Base-by-base conservation (phyloP, 2,888 invertebrate genomes). In the Rosalia funebris region DNA sequence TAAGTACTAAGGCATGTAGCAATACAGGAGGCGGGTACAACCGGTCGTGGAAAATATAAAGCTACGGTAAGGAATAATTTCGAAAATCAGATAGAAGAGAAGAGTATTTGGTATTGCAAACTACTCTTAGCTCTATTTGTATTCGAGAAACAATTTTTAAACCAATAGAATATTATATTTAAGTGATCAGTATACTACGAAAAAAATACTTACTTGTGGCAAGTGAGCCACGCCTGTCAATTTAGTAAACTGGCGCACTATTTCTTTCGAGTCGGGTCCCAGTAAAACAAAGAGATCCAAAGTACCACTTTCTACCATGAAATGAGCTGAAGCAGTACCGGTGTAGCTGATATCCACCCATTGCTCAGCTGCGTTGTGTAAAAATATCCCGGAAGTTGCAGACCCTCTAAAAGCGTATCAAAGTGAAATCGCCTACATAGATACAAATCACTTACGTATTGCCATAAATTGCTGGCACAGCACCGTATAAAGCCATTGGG, bases 281-380 rank as follows among this genome's bases (percentile, higher is more conserved):
- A 96, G 79, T 77, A 98, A 83, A 65, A 98, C 87, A 79, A 96
- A 98, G 1, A 91, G 84, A 79, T 99, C 98, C 47, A 98, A 87
- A n/a, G 96, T 86, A 16, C 97, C 98, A 54, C 92, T 90, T 81
- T 98, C 98, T 2, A 95, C 95, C 85, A 98, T 95, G 82, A 97
- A 98, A 76, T 94, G 91, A 0, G 91, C 90, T 56, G 85, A 83
- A 1, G 85, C 81, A n/a, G 9, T n/a, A 1, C 10, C 14, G 5
- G 3, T 36, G 36, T 50, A 50, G 12, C 10, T 39, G 15, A 97
- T 88, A 74, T 98, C 98, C 37, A 98, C 88, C 97, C 97, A 98
- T 0, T 96, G 97, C 83, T 98, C 98, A 0, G 98, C 96, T 0
- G 96, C 90, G 83, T 98, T 98, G 76, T 95, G 88, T 95, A 19